A percentile compares a stretch with the other conserved stretches of the same genome.
Conservation (phyloP, 64 coral and sea anemone species). For the Montipora foliosa region DNA sequence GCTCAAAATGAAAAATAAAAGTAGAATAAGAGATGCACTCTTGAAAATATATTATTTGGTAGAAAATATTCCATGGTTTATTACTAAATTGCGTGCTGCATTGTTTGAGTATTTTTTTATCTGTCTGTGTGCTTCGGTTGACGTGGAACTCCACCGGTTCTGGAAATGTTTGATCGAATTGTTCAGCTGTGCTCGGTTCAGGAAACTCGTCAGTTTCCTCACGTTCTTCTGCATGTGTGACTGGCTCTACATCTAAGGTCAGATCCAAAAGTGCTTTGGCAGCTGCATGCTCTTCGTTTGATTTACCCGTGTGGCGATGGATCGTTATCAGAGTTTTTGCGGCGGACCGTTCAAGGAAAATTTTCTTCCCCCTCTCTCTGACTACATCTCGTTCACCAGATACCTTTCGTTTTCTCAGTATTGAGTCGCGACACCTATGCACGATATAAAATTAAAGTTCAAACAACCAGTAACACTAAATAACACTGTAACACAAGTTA, state of each 20-base stretch:
- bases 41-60: too few relatives aligned
- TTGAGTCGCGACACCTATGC: conserved; percentile 76
- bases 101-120: too few relatives aligned
- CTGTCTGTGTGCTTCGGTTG: too few relatives aligned
- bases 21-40: too few relatives aligned
- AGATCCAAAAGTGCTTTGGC: background rate
- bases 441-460: conserved; percentile 41
- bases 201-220: too few relatives aligned
- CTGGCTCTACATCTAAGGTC: background rate
- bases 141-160: too few relatives aligned
- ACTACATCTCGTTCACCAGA: conserved; percentile 58
- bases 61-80: too few relatives aligned
- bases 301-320: conserved; percentile 10
- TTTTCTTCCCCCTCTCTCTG: conserved; percentile 58
- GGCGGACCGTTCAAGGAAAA: conserved; percentile 65
- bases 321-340: conserved; percentile 75
- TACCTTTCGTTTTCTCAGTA: conserved; percentile 66
- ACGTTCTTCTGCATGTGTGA: background rate
- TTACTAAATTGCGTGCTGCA: too few relatives aligned
- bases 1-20: too few relatives aligned
- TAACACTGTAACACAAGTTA: conserved; percentile 25
- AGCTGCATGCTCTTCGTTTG: background rate
- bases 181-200: too few relatives aligned
- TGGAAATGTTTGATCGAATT: too few relatives aligned
- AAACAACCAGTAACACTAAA: conserved; percentile 41